Percentiles rank a stretch among this genome's conserved stretches.
These are phyloP conservation scores for Anniella stebbinsi DNA, from an alignment of 2,797 vertebrate genomes.

Conservation along the genomic window DNA sequence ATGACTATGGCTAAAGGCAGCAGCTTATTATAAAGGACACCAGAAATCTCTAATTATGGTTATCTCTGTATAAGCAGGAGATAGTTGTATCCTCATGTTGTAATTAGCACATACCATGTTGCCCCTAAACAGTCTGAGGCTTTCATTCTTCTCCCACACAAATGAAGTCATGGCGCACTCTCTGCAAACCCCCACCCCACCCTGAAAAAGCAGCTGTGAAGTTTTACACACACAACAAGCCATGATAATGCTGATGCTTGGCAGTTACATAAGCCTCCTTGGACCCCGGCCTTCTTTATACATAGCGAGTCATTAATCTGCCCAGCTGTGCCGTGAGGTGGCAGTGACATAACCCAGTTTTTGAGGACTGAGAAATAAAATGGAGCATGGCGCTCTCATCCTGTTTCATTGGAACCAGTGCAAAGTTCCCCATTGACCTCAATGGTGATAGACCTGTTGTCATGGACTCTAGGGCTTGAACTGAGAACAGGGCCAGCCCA, in stretches of 20 bases:
- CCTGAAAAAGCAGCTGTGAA: constrained; percentile 31
- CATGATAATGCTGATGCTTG: constrained; percentile 27
- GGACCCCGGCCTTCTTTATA: constrained; percentile 22
- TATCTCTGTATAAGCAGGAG: constrained; percentile 39
- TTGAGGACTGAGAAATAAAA: neutral
- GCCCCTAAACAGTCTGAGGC: neutral
- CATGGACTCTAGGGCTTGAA: too few relatives aligned
- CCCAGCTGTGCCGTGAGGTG: constrained; percentile 4
- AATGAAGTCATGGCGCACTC: constrained; percentile 41
- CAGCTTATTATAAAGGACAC: constrained; percentile 20
- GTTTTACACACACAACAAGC: constrained; percentile 18
- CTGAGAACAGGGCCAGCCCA: too few relatives aligned
- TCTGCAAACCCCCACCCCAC: neutral
- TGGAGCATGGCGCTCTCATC: fast-evolving
- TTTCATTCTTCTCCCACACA: constrained; percentile 17
- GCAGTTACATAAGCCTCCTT: constrained; percentile 14
- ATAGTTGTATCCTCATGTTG: neutral
- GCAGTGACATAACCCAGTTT: constrained; percentile 37
- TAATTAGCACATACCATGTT: neutral
- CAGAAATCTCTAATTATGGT: constrained; percentile 58
- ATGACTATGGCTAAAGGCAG: constrained; percentile 60
- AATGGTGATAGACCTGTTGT: neutral
- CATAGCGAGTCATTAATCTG: constrained; percentile 46
- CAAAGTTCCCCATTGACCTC: neutral
- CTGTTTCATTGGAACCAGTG: neutral